Evolutionary conservation across 2,113 vertebrate genomes (phyloP).

Genomic region (Nyctereutes procyonoides): DNA sequence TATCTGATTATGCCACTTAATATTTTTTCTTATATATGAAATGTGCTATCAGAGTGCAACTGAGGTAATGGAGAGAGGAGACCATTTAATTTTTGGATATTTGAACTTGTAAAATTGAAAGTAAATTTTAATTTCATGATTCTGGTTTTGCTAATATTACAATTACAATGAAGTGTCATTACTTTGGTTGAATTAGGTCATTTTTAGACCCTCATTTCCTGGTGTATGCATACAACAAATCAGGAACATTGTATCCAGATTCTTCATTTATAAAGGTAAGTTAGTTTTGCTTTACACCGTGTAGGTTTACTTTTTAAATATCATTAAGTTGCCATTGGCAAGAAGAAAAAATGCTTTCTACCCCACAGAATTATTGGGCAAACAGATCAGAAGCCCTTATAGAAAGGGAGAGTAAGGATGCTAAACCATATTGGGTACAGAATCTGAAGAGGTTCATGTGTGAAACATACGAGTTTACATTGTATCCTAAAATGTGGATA

Average conservation of each 20-base stretch:
- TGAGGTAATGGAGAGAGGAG: not conserved
- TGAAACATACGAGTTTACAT: not conserved
- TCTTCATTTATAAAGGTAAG: conserved; percentile 55
- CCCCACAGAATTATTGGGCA: not conserved
- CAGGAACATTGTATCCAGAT: not conserved
- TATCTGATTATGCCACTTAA: not conserved
- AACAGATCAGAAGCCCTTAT: not conserved
- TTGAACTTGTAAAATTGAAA: not conserved
- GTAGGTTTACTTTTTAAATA: not conserved
- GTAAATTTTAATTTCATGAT: not conserved
- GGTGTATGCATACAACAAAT: conserved; percentile 42
- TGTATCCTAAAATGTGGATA: not conserved
- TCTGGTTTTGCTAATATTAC: not conserved
- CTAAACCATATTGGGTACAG: not conserved
- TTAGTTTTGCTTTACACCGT: not conserved
- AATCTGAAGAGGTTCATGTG: not conserved
- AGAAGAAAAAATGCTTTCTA: not conserved
- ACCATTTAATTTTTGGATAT: not conserved
- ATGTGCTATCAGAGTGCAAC: not conserved
- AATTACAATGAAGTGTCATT: not conserved
- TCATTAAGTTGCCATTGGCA: too few relatives aligned
- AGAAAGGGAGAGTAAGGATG: not conserved
- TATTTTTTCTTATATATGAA: not conserved
- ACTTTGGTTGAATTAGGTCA: conserved; percentile 69
- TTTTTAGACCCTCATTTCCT: conserved; percentile 58